These are phyloP conservation scores for Thamnaconus septentrionalis DNA, from an alignment of 2,113 vertebrate species.

Conservation along the genomic window DNA sequence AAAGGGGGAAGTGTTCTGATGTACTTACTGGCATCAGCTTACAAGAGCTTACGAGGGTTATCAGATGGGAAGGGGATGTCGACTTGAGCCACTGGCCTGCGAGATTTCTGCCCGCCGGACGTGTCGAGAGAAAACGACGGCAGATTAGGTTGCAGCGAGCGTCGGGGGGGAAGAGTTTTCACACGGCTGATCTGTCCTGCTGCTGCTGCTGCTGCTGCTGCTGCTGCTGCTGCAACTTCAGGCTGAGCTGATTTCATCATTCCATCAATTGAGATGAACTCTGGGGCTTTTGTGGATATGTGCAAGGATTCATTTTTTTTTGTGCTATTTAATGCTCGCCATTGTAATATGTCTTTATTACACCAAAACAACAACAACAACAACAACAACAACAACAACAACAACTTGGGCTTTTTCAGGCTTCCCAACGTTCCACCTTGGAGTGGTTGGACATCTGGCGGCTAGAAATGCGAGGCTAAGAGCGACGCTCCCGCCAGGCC, in stretches of 20 bases:
- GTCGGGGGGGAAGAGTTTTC: too few relatives aligned
- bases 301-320: too few relatives aligned
- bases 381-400: not conserved
- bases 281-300: too few relatives aligned
- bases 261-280: too few relatives aligned
- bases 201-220: too few relatives aligned
- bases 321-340: too few relatives aligned
- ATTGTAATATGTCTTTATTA: too few relatives aligned
- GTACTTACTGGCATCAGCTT: conserved; percentile 54
- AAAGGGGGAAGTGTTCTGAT: conserved; percentile 52
- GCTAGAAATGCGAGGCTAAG: conserved; percentile 75
- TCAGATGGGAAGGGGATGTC: conserved; percentile 11
- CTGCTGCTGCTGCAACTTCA: too few relatives aligned
- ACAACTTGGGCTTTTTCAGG: conserved; percentile 29
- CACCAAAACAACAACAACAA: too few relatives aligned
- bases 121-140: conserved; percentile 1
- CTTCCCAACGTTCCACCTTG: conserved; percentile 59
- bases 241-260: too few relatives aligned
- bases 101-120: conserved; percentile 3
- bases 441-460: conserved; percentile 76
- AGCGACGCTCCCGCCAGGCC: conserved; percentile 68
- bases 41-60: conserved; percentile 46
- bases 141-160: not conserved
- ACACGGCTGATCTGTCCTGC: too few relatives aligned
- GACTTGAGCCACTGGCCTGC: conserved; percentile 4